Conservation (phyloP, 2,797 vertebrate genomes). For the Potorous gilbertii region DNA sequence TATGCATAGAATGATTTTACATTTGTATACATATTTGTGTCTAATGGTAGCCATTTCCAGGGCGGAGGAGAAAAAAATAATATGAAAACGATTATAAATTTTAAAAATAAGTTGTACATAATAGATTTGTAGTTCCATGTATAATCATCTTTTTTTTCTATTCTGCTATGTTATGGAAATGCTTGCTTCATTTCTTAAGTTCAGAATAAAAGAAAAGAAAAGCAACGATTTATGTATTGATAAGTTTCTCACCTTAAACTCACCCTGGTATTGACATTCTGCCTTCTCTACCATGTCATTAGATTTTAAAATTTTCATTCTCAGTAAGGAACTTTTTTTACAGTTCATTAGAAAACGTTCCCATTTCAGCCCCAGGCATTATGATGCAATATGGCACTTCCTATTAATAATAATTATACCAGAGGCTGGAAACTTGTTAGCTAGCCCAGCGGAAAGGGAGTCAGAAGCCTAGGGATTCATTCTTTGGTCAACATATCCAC, state of each 20-base stretch:
- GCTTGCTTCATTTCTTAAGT: too few species aligned
- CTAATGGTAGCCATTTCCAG: not conserved
- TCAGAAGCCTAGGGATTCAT: constrained; percentile 16
- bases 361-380: constrained; percentile 22
- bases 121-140: not conserved
- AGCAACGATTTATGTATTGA: constrained; percentile 74
- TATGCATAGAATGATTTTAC: not conserved
- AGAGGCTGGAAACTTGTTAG: constrained; percentile 29
- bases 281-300: constrained; percentile 66
- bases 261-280: constrained; percentile 72
- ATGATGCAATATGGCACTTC: constrained; percentile 53
- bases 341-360: constrained; percentile 36
- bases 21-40: not conserved
- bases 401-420: constrained; percentile 58
- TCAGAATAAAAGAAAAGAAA: not conserved
- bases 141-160: too few species aligned
- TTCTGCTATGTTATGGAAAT: too few species aligned
- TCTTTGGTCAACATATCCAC: not conserved
- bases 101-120: not conserved
- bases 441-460: constrained; percentile 56
- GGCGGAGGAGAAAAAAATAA: not conserved
- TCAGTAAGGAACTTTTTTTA: constrained; percentile 59
- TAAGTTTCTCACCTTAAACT: constrained; percentile 67
- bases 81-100: not conserved
- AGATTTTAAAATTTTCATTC: constrained; percentile 67